These are phyloP conservation scores for Oikopleura vanhoeffeni DNA, from an alignment of 23 tunicate species.

Conservation along the genomic window DNA sequence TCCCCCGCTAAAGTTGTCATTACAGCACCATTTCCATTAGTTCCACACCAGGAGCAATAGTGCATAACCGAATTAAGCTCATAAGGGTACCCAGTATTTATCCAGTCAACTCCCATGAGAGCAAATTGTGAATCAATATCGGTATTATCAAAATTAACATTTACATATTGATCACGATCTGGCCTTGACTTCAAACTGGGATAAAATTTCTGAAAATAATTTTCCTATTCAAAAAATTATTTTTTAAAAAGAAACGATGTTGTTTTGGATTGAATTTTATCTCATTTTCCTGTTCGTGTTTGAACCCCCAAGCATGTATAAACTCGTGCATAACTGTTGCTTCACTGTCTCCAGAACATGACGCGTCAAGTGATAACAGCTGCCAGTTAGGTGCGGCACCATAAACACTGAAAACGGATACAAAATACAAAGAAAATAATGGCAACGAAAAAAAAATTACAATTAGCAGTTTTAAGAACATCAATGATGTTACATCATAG, in stretches of 20 bases:
- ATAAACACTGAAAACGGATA: background rate
- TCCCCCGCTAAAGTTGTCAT: background rate
- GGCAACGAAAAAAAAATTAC: no score
- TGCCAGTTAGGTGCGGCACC: background rate
- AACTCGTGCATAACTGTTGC: background rate
- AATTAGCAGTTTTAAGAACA: no score
- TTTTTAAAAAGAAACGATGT: no score
- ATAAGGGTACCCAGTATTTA: background rate
- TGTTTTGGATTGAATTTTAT: no score
- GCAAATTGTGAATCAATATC: background rate
- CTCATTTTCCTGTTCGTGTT: background rate
- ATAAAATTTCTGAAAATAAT: no score
- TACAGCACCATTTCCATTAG: background rate
- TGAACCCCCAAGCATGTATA: slow-evolving; percentile 1
- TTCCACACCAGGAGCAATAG: slow-evolving; percentile 10
- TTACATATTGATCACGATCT: background rate
- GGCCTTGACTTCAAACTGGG: background rate
- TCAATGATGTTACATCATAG: no score
- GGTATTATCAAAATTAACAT: background rate
- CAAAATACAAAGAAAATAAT: no score
- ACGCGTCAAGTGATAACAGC: background rate
- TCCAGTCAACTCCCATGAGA: background rate
- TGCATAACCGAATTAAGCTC: background rate
- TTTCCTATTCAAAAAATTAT: no score
- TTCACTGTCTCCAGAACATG: background rate